Evolutionary conservation across 2,888 invertebrate species (phyloP).

Genomic region (Phaonia tiefii): DNA sequence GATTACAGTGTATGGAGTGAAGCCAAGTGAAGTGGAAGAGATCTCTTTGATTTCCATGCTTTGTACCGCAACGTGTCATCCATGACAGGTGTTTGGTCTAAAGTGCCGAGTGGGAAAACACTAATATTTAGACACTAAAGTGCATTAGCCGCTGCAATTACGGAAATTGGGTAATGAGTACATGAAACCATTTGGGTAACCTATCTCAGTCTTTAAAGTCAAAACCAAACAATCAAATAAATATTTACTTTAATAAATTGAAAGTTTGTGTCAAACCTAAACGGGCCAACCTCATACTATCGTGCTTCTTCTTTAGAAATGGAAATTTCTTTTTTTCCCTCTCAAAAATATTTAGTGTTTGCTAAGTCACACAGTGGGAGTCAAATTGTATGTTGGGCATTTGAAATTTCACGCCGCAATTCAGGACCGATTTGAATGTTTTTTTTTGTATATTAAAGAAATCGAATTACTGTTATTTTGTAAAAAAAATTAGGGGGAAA

Average conservation of each 20-base stretch:
- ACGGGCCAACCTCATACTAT: not conserved
- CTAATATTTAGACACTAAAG: conserved; percentile 52
- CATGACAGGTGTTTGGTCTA: conserved; percentile 40
- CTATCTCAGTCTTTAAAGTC: not conserved
- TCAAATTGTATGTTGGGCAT: no score
- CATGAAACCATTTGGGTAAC: conserved; percentile 1
- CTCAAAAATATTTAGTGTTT: no score
- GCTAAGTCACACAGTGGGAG: no score
- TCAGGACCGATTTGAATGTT: no score
- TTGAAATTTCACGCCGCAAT: no score
- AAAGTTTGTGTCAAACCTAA: conserved; percentile 42
- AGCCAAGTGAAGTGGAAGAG: no score
- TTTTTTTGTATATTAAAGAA: no score
- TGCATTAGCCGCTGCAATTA: conserved; percentile 32
- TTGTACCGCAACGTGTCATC: conserved; percentile 29
- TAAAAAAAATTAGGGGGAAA: no score
- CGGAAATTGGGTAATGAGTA: not conserved
- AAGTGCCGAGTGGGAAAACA: not conserved
- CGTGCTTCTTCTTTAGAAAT: not conserved
- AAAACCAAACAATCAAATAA: conserved; percentile 9
- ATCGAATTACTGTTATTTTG: no score
- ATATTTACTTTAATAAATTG: conserved; percentile 60
- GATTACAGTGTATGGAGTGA: conserved; percentile 33
- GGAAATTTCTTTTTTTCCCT: conserved; percentile 24
- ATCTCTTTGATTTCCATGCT: conserved; percentile 28